phyloP scores from a whole-genome alignment of 2,888 invertebrate species.

The Nysson spinosus region DNA sequence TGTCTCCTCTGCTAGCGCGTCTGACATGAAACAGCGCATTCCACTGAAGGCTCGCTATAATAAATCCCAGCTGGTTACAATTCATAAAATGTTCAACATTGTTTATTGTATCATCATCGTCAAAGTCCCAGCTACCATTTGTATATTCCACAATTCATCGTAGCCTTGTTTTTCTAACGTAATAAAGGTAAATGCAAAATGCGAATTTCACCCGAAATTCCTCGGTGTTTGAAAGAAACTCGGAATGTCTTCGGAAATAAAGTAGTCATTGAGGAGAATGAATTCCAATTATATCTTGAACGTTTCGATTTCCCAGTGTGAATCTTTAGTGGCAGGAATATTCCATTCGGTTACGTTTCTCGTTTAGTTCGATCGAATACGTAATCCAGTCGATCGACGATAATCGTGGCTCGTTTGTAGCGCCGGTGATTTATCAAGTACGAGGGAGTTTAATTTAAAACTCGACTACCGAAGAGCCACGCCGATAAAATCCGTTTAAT shows the following conservation, averaged over 20 bases:
- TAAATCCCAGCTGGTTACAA: too few species aligned
- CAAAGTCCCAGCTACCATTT: too few species aligned
- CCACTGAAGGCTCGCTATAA: too few species aligned
- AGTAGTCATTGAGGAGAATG: neutral
- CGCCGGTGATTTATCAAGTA: conserved; percentile 6
- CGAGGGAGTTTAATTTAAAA: conserved; percentile 48
- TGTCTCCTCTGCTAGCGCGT: too few species aligned
- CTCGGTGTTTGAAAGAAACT: too few species aligned
- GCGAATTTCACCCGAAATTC: too few species aligned
- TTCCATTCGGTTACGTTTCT: conserved; percentile 19
- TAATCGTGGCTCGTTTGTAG: conserved; percentile 41
- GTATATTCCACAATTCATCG: too few species aligned
- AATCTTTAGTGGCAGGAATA: conserved; percentile 1
- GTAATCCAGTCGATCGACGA: conserved; percentile 40
- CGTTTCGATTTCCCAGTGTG: conserved; percentile 2
- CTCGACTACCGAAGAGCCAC: conserved; percentile 7
- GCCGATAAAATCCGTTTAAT: conserved; percentile 47
- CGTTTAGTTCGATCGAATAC: conserved; percentile 18
- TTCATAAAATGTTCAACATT: too few species aligned
- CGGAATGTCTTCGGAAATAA: neutral
- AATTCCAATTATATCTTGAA: conserved; percentile 4
- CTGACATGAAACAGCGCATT: too few species aligned
- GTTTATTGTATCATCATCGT: too few species aligned
- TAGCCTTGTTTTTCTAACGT: neutral
- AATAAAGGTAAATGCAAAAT: too few species aligned